A percentile compares a stretch with the other conserved stretches of the same genome.
These are phyloP conservation scores for Numida meleagris DNA, from an alignment of 2,113 vertebrate species.

Conservation along the genomic window DNA sequence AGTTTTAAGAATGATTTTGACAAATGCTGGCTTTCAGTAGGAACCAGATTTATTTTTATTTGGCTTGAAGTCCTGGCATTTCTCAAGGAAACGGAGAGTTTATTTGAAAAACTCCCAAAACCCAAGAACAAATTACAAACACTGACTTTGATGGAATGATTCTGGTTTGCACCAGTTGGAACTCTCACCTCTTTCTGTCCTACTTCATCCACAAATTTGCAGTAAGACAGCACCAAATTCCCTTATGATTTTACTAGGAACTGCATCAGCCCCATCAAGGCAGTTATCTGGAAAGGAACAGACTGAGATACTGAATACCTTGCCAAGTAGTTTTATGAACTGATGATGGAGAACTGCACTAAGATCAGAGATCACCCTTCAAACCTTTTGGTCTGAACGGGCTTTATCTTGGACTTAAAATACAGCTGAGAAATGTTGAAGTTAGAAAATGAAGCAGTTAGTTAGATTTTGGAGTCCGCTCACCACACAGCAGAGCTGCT, in stretches of 20 bases:
- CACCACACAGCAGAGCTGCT: conserved; percentile 37
- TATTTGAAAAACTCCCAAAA: conserved; percentile 14
- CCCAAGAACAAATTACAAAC: not conserved
- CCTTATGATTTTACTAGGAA: not conserved
- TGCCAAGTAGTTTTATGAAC: conserved; percentile 28
- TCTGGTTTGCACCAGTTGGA: not conserved
- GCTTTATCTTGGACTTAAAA: conserved; percentile 53
- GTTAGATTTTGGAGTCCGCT: not conserved
- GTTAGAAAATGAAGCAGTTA: not conserved
- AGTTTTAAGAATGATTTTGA: not conserved
- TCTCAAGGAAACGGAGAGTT: conserved; percentile 26
- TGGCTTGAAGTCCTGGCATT: not conserved
- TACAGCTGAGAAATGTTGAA: not conserved
- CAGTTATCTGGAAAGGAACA: conserved; percentile 4
- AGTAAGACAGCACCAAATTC: not conserved
- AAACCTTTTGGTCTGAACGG: conserved; percentile 29
- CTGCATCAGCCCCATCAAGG: not conserved
- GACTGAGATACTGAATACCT: not conserved
- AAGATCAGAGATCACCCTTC: conserved; percentile 33
- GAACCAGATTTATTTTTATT: conserved; percentile 31
- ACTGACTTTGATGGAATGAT: not conserved
- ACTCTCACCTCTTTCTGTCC: not conserved
- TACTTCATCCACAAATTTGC: not conserved
- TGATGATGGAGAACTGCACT: not conserved
- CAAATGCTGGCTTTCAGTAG: conserved; percentile 1